Conservation (phyloP, 2,113 vertebrate genomes). For the Pseudois nayaur region DNA sequence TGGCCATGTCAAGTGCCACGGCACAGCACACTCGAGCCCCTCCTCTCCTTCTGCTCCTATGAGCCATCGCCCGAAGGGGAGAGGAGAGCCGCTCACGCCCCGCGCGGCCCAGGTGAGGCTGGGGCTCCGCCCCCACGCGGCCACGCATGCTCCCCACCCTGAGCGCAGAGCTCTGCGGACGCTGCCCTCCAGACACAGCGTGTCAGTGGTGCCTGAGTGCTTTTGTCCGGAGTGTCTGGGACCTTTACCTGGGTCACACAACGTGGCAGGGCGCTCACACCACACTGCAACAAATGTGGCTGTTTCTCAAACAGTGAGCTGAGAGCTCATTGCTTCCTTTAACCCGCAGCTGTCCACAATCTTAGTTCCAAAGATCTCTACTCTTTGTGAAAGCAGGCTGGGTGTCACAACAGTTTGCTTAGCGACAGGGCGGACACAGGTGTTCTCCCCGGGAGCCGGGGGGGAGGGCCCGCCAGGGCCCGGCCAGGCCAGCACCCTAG, state of each 20-base stretch:
- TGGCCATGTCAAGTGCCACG: accelerated
- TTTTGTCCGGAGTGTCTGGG: neutral
- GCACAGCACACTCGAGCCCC: neutral
- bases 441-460: neutral
- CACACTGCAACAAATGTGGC: accelerated
- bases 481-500: neutral
- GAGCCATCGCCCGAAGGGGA: neutral
- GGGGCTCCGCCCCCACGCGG: accelerated
- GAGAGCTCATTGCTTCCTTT: neutral
- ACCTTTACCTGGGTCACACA: neutral
- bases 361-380: neutral
- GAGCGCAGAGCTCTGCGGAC: accelerated
- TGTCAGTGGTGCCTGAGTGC: accelerated
- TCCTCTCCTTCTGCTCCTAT: neutral
- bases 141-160: neutral
- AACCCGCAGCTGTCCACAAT: neutral
- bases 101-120: neutral
- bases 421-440: neutral
- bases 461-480: neutral
- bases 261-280: accelerated
- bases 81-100: neutral
- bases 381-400: neutral
- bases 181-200: accelerated
- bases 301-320: neutral
- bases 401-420: accelerated